phyloP scores from a whole-genome alignment of 2,888 invertebrate genomes.

The Vandiemenella viatica region DNA sequence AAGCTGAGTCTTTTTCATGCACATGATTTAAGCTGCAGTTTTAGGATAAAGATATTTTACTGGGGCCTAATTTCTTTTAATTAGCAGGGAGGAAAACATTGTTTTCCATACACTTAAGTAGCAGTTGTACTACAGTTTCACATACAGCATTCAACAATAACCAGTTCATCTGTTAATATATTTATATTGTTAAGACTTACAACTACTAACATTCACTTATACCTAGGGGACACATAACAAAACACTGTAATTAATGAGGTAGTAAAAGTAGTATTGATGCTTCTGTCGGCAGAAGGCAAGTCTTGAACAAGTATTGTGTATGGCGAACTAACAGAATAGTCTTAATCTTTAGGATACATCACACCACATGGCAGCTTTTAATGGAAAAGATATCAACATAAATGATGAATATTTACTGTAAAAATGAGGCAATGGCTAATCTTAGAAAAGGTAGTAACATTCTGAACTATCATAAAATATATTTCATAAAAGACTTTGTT shows the following conservation, averaged over 20 bases:
- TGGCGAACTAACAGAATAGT: conserved; percentile 6
- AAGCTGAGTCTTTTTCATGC: too few species aligned
- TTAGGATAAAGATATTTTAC: too few species aligned
- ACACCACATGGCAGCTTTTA: conserved; percentile 7
- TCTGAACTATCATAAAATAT: conserved; percentile 4
- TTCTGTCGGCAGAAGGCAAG: conserved; percentile 12
- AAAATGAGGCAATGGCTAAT: too few species aligned
- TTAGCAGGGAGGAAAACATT: too few species aligned
- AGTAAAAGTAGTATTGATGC: conserved; percentile 16
- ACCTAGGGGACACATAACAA: conserved; percentile 10
- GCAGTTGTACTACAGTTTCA: conserved; percentile 14
- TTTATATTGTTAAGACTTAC: conserved; percentile 7
- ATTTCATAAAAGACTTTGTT: conserved; percentile 5
- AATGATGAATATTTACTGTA: background rate
- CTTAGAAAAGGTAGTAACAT: conserved; percentile 1
- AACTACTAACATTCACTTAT: conserved; percentile 11
- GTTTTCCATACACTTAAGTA: conserved; percentile 15
- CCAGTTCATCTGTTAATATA: conserved; percentile 10
- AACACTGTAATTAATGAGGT: conserved; percentile 14
- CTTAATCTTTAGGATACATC: conserved; percentile 3
- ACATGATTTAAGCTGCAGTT: too few species aligned
- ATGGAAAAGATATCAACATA: conserved; percentile 7
- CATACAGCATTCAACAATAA: conserved; percentile 12
- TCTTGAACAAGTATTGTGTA: conserved; percentile 12
- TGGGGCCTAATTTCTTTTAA: too few species aligned